Percentiles rank a stretch among this genome's conserved stretches.
These are phyloP conservation scores for Teleogryllus occipitalis DNA, from an alignment of 1,140 invertebrate genomes.

Conservation along the genomic window DNA sequence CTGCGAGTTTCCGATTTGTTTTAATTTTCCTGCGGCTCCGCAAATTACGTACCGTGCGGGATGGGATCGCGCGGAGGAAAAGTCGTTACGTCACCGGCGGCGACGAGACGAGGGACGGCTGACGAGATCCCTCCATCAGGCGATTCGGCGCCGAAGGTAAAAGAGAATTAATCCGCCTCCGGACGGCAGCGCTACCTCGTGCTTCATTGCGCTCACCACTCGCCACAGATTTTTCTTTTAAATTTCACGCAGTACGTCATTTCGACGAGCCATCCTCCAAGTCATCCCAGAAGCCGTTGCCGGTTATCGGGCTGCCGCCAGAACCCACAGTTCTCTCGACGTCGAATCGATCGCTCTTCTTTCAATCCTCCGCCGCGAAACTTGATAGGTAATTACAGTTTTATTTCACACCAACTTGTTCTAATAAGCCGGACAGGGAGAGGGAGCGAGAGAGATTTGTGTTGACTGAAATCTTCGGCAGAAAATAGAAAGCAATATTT, in stretches of 20 bases:
- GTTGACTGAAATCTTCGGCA: not conserved
- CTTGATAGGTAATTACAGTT: slow-evolving; percentile 5
- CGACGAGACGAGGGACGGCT: not conserved
- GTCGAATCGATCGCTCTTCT: not conserved
- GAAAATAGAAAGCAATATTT: not conserved
- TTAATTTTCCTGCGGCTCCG: not conserved
- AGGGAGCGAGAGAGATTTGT: not conserved
- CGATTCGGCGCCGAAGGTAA: not conserved
- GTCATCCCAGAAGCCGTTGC: not conserved
- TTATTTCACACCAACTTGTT: not conserved
- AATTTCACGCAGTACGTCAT: not conserved
- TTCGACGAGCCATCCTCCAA: not conserved
- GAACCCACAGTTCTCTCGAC: too few relatives aligned
- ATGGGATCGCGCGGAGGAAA: not conserved
- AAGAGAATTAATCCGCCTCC: not conserved
- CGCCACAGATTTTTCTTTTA: not conserved
- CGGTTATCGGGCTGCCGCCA: not conserved
- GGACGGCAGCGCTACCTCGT: not conserved
- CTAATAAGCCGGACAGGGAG: not conserved
- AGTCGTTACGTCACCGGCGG: not conserved
- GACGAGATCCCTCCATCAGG: not conserved
- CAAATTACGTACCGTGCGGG: not conserved
- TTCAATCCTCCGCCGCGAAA: not conserved
- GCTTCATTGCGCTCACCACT: not conserved
- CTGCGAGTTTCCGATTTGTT: not conserved